A percentile compares a stretch with the other conserved stretches of the same genome.
Evolutionary conservation across 2,113 vertebrate species (phyloP).

Genomic region (Tauraco erythrolophus): DNA sequence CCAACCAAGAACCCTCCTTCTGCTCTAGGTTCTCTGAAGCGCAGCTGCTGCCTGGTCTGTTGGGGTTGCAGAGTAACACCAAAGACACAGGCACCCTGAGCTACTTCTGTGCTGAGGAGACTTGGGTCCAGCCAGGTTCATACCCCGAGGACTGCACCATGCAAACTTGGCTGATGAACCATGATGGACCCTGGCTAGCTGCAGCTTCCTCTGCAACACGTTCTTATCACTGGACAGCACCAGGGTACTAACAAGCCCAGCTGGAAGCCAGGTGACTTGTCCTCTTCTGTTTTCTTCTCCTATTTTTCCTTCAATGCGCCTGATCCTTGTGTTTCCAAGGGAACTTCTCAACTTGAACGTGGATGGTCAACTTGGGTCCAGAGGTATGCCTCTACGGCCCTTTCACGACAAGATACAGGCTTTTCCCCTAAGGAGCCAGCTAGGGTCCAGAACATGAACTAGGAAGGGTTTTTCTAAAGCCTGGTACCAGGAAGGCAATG

Average conservation of each 20-base stretch:
- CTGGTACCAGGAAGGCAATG: not conserved
- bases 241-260: not conserved
- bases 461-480: not conserved
- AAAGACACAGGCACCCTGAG: fast-evolving
- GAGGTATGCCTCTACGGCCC: not conserved
- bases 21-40: not conserved
- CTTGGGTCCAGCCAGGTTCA: not conserved
- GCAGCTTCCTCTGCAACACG: not conserved
- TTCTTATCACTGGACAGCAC: not conserved
- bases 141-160: fast-evolving
- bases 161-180: too few species aligned
- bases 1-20: fast-evolving
- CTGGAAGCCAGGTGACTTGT: not conserved
- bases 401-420: not conserved
- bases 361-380: not conserved
- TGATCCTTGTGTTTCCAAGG: not conserved
- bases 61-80: not conserved
- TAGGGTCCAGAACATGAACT: not conserved
- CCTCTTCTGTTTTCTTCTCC: not conserved
- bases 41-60: fast-evolving
- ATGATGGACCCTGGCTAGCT: not conserved
- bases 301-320: not conserved
- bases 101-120: not conserved
- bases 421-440: not conserved
- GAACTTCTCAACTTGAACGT: not conserved